These are phyloP conservation scores for Trialeurodes vaporariorum DNA, from an alignment of 1,140 invertebrate genomes.

Conservation along the genomic window DNA sequence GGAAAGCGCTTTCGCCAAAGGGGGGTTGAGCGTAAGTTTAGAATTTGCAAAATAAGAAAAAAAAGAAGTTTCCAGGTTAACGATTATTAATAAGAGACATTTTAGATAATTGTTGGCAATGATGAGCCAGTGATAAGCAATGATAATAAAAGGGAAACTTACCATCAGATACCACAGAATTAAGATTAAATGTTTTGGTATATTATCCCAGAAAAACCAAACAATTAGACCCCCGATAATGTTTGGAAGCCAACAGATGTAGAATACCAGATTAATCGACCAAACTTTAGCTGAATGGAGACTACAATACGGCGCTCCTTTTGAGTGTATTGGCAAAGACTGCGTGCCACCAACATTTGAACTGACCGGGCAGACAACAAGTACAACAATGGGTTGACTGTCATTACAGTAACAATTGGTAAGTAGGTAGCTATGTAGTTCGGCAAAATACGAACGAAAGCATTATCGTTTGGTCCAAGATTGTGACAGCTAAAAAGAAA, in stretches of 20 bases:
- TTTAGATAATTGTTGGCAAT: background rate
- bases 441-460: conserved; percentile 54
- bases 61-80: conserved; percentile 5
- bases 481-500: conserved; percentile 55
- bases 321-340: conserved; percentile 44
- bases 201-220: conserved; percentile 60
- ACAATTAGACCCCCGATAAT: conserved; percentile 59
- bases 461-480: conserved; percentile 41
- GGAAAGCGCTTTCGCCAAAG: too few species aligned
- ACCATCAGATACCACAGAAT: conserved; percentile 71
- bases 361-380: conserved; percentile 48
- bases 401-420: conserved; percentile 58
- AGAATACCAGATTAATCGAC: conserved; percentile 61
- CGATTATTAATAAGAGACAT: conserved; percentile 7
- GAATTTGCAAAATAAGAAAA: too few species aligned
- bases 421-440: conserved; percentile 66
- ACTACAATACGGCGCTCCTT: conserved; percentile 57
- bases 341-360: conserved; percentile 45
- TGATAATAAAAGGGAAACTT: conserved; percentile 26
- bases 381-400: conserved; percentile 61
- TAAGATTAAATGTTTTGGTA: conserved; percentile 53
- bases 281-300: conserved; percentile 38
- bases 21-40: too few species aligned
- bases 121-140: background rate
- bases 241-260: conserved; percentile 71